Conservation (phyloP, 35 echinoderm and acorn worm species). For the Lytechinus variegatus region DNA sequence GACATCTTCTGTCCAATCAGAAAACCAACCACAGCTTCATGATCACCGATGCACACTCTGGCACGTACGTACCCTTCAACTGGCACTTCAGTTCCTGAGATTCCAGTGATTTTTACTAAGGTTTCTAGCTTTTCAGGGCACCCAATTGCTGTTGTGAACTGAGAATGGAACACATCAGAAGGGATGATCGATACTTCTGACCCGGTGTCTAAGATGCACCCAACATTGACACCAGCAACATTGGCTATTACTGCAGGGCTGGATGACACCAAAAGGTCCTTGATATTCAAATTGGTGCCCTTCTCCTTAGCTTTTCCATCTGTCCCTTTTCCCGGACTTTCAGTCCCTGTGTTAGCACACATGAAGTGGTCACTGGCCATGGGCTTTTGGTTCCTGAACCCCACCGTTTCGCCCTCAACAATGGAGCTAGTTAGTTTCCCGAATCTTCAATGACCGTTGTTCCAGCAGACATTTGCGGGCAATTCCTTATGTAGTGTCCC, state of each 20-base stretch:
- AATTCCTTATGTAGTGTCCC: not conserved
- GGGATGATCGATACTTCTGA: conserved; percentile 70
- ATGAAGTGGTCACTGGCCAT: not conserved
- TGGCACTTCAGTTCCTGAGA: conserved; percentile 50
- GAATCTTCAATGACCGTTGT: not conserved
- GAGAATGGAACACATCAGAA: conserved; percentile 22
- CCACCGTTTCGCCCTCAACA: conserved; percentile 57
- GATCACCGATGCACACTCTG: not conserved
- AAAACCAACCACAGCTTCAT: conserved; percentile 46
- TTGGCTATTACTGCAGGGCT: conserved; percentile 56
- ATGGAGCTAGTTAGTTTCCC: conserved; percentile 59
- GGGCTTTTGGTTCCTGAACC: not conserved
- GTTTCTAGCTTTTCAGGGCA: not conserved
- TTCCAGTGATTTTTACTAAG: not conserved
- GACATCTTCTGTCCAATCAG: conserved; percentile 14
- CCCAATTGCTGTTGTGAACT: not conserved
- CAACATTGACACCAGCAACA: conserved; percentile 44
- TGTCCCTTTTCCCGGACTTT: not conserved
- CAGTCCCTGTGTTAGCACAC: not conserved
- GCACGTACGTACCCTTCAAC: conserved; percentile 52
- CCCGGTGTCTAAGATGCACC: conserved; percentile 69
- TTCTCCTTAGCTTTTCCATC: no score
- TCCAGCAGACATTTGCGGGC: not conserved
- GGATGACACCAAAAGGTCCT: conserved; percentile 27
- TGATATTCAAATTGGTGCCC: not conserved